Conservation (phyloP, 2,113 vertebrate genomes). For the Prionailurus bengalensis region DNA sequence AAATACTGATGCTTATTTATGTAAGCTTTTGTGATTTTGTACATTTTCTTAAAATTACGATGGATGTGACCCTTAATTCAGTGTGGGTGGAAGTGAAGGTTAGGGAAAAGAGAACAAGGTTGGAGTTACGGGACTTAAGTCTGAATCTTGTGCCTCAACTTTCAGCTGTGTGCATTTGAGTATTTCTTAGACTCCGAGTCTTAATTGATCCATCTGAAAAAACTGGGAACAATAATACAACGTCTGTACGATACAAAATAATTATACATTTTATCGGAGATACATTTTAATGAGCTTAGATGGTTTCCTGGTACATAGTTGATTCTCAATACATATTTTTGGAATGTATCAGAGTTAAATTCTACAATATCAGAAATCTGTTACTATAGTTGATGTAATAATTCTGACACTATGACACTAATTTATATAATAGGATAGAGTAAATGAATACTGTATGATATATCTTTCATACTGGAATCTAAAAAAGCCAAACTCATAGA, state of each 20-base stretch:
- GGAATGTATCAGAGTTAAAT: neutral
- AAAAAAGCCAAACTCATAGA: neutral
- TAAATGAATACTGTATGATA: neutral
- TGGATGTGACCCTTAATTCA: neutral
- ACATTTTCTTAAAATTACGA: neutral
- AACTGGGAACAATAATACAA: neutral
- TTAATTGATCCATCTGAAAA: neutral
- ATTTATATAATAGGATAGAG: neutral
- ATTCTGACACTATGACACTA: neutral
- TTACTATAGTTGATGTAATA: neutral
- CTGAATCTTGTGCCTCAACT: neutral
- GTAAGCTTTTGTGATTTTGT: neutral
- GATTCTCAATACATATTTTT: neutral
- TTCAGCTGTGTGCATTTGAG: neutral
- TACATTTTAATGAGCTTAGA: neutral
- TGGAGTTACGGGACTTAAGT: slow-evolving; percentile 31
- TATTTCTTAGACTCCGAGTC: neutral
- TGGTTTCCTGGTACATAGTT: neutral
- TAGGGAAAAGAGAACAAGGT: neutral
- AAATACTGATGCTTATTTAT: neutral
- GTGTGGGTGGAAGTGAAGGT: neutral
- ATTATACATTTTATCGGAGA: neutral
- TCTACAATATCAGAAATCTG: neutral
- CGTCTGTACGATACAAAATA: neutral
- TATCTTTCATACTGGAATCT: neutral